Conservation (phyloP, 2,888 invertebrate species). For the Apodemia mormo region DNA sequence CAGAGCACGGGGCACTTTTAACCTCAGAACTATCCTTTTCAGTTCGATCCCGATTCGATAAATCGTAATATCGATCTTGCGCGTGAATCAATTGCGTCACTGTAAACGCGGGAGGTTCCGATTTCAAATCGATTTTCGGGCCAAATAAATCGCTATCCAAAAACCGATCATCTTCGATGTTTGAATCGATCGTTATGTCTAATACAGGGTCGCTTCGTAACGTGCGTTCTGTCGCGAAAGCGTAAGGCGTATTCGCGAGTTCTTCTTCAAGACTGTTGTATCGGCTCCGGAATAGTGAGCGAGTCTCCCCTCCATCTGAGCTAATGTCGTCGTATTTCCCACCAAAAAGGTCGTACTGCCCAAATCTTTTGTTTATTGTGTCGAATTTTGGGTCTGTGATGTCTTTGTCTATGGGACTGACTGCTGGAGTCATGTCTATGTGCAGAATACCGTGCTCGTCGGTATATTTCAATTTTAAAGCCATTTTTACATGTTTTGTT, state of each 20-base stretch:
- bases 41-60: slow-evolving; percentile 50
- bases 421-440: slow-evolving; percentile 70
- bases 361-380: slow-evolving; percentile 71
- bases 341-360: slow-evolving; percentile 71
- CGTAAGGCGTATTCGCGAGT: slow-evolving; percentile 76
- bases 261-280: slow-evolving; percentile 78
- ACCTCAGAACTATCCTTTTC: slow-evolving; percentile 45
- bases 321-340: slow-evolving; percentile 55
- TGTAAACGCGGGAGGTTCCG: slow-evolving; percentile 54
- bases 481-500: slow-evolving; percentile 53
- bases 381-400: slow-evolving; percentile 55
- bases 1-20: slow-evolving; percentile 51
- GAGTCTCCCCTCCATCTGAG: slow-evolving; percentile 49
- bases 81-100: slow-evolving; percentile 74
- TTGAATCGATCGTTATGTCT: slow-evolving; percentile 66
- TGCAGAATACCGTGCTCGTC: slow-evolving; percentile 75
- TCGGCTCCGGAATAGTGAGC: slow-evolving; percentile 70
- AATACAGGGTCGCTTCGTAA: slow-evolving; percentile 49
- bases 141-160: slow-evolving; percentile 57
- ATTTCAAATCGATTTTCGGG: slow-evolving; percentile 53
- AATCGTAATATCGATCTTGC: slow-evolving; percentile 71
- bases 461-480: slow-evolving; percentile 70
- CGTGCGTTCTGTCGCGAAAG: slow-evolving; percentile 67
- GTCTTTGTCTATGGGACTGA: slow-evolving; percentile 45
- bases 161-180: slow-evolving; percentile 65